These are phyloP conservation scores for Cassiopea andromeda DNA, from an alignment of 30 jellyfish, hydroid and myxozoan genomes.

Conservation along the genomic window DNA sequence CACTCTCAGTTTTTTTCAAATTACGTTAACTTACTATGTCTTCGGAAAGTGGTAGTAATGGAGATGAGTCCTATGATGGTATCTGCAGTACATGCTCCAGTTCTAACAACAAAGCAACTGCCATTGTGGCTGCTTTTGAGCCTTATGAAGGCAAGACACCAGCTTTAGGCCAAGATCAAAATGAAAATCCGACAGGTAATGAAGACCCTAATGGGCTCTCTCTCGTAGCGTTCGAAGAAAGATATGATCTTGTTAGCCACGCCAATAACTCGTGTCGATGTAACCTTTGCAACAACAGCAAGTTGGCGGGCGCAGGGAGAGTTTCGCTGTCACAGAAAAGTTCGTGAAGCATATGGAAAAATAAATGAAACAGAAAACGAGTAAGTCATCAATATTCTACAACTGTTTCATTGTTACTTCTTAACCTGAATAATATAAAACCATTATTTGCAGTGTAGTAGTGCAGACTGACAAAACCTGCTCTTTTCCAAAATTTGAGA, in stretches of 20 bases:
- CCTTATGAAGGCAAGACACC: background rate
- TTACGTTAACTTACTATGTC: background rate
- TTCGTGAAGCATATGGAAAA: constrained; percentile 9
- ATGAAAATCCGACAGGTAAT: background rate
- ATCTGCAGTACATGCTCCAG: background rate
- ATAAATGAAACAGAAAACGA: constrained; percentile 3
- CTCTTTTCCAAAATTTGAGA: background rate
- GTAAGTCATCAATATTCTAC: background rate
- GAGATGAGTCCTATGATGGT: background rate
- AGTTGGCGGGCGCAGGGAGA: constrained; percentile 6
- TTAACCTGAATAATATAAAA: background rate
- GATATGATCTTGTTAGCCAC: background rate
- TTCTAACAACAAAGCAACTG: background rate
- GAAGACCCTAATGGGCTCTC: constrained; percentile 1
- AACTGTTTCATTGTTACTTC: background rate
- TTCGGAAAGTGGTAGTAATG: background rate
- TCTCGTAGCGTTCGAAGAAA: constrained; percentile 4
- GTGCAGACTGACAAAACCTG: background rate
- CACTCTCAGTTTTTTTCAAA: background rate
- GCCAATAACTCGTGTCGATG: background rate
- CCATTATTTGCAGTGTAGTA: background rate
- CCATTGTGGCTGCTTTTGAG: constrained; percentile 9
- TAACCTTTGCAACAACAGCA: background rate
- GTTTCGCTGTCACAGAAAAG: background rate
- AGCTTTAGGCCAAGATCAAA: constrained; percentile 1